Conservation (phyloP, 1,140 invertebrate species). For the Cataglyphis hispanica region DNA sequence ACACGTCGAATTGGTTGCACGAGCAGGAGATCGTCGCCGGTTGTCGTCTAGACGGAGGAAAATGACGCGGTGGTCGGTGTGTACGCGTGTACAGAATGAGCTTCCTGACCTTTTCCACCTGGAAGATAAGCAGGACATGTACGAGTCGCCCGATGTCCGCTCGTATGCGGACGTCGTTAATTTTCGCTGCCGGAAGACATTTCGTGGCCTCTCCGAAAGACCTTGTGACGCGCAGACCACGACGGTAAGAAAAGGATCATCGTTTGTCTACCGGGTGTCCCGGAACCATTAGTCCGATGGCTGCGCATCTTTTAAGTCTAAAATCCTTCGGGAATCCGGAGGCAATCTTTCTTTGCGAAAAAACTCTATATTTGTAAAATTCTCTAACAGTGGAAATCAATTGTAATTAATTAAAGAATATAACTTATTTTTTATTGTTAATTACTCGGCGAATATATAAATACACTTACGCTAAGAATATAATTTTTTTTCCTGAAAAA, state of each 20-base stretch:
- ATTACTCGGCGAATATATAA: background rate
- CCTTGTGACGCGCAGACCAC: constrained; percentile 20
- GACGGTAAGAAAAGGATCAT: constrained; percentile 33
- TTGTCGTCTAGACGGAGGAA: constrained; percentile 74
- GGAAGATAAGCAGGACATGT: background rate
- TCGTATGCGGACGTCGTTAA: constrained; percentile 34
- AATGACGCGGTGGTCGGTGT: constrained; percentile 63
- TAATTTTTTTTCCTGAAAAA: background rate
- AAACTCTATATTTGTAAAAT: background rate
- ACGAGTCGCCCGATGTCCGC: constrained; percentile 1
- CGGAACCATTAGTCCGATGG: background rate
- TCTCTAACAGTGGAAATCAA: background rate
- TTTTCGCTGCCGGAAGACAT: constrained; percentile 52
- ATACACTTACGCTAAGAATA: background rate
- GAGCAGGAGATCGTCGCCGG: constrained; percentile 75
- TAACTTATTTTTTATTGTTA: background rate
- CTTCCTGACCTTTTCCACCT: constrained; percentile 66
- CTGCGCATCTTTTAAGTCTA: background rate
- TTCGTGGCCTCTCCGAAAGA: constrained; percentile 37
- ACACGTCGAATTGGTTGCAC: constrained; percentile 78
- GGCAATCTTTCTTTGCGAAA: background rate
- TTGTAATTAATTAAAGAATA: background rate
- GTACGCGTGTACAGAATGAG: background rate
- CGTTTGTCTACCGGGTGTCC: constrained; percentile 26
- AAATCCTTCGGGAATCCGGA: background rate